Conservation (phyloP, 2,888 invertebrate species). For the Eugnorisma glareosa region DNA sequence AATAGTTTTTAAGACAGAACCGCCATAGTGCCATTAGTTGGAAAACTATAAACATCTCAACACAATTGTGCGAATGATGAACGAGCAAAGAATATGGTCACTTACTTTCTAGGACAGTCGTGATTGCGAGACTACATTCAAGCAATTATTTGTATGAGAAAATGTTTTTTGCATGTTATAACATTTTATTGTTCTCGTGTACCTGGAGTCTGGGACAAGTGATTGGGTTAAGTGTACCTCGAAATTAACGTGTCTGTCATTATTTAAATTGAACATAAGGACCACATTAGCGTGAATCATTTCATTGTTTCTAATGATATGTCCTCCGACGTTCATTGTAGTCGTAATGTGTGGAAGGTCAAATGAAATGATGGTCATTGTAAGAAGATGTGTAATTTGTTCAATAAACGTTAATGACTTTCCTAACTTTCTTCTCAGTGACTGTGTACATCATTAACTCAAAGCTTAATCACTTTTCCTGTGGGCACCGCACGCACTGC, state of each 20-base stretch:
- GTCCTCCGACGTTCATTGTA: slow-evolving; percentile 45
- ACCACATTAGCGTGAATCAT: slow-evolving; percentile 52
- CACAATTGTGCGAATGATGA: slow-evolving; percentile 72
- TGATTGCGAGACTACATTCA: slow-evolving; percentile 70
- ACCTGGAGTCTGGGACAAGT: slow-evolving; percentile 37
- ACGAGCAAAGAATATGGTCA: slow-evolving; percentile 74
- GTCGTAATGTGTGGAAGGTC: slow-evolving; percentile 52
- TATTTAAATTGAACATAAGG: slow-evolving; percentile 59
- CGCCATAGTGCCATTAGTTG: slow-evolving; percentile 39
- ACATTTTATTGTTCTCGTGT: slow-evolving; percentile 59
- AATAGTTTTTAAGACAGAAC: slow-evolving; percentile 39
- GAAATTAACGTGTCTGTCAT: slow-evolving; percentile 45
- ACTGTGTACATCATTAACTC: slow-evolving; percentile 39
- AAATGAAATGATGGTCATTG: slow-evolving; percentile 50
- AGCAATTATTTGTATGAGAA: slow-evolving; percentile 76
- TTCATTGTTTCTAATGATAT: slow-evolving; percentile 60
- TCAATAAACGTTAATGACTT: slow-evolving; percentile 52
- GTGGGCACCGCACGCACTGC: slow-evolving; percentile 22
- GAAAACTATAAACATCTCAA: slow-evolving; percentile 56
- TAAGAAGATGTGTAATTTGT: slow-evolving; percentile 56
- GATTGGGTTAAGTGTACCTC: slow-evolving; percentile 34
- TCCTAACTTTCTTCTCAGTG: slow-evolving; percentile 57
- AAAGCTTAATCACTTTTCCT: slow-evolving; percentile 37
- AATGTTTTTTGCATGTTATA: slow-evolving; percentile 65
- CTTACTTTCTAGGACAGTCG: slow-evolving; percentile 78